A percentile compares a stretch with the other conserved stretches of the same genome.
phyloP scores from a whole-genome alignment of 2,113 vertebrate species.

The Polyodon spathula region DNA sequence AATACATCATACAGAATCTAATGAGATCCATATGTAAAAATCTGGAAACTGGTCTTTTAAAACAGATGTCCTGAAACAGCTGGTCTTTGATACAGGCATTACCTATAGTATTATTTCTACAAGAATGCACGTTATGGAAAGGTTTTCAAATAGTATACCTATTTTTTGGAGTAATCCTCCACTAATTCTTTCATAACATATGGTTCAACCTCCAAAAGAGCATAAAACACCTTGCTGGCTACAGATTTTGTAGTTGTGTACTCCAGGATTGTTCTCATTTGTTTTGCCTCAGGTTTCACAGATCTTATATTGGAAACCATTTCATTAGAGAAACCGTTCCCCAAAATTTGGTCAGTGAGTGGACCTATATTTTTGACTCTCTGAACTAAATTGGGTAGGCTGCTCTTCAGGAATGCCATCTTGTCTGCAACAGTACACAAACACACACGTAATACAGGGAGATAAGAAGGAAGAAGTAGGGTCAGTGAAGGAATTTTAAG shows the following conservation, averaged over 20 bases:
- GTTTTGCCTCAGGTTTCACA: constrained; percentile 5
- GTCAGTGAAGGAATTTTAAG: no score
- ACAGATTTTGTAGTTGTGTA: constrained; percentile 7
- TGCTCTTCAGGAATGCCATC: constrained; percentile 12
- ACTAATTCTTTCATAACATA: constrained; percentile 25
- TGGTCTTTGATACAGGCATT: no score
- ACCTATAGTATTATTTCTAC: no score
- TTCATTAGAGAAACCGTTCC: not conserved
- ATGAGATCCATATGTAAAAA: no score
- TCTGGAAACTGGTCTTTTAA: no score
- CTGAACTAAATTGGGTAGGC: constrained; percentile 4
- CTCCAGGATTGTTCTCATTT: constrained; percentile 28
- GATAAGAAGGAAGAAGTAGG: not conserved
- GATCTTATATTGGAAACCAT: constrained; percentile 13
- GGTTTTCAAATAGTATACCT: not conserved
- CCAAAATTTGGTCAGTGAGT: constrained; percentile 24
- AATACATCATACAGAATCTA: no score
- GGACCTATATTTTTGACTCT: constrained; percentile 17
- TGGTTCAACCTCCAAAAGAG: constrained; percentile 3
- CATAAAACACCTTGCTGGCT: constrained; percentile 18
- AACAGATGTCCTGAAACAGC: no score
- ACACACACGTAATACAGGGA: no score
- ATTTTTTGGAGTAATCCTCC: not conserved
- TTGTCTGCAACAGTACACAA: constrained; percentile 17
- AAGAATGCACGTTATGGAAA: no score